Evolutionary conservation across 2,113 vertebrate genomes (phyloP).

Genomic region (Coregonus clupeaformis): DNA sequence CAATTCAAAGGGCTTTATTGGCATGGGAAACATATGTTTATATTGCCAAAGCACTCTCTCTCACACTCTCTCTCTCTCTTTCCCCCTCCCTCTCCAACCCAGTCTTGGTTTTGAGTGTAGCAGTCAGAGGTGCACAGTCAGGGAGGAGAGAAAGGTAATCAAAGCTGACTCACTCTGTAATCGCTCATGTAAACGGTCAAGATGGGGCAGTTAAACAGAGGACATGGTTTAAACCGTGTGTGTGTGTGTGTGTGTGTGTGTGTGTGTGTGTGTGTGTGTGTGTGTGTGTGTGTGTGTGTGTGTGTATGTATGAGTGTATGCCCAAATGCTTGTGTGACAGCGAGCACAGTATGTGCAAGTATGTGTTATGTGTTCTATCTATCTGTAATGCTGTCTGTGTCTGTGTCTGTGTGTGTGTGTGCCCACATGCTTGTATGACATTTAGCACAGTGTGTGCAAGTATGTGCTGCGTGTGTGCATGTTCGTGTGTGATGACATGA

Average conservation of each 20-base stretch:
- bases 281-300: neutral
- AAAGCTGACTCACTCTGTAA: conserved; percentile 6
- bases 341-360: too few species aligned
- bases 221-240: neutral
- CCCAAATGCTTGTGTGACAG: neutral
- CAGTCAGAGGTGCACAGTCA: conserved; percentile 7
- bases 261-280: neutral
- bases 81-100: neutral
- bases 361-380: too few species aligned
- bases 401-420: too few species aligned
- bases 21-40: too few species aligned
- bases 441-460: neutral
- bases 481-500: neutral
- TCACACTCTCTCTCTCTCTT: too few species aligned
- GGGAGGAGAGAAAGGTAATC: neutral
- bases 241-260: neutral
- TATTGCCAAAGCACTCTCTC: too few species aligned
- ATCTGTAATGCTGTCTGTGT: too few species aligned
- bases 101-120: neutral
- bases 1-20: too few species aligned
- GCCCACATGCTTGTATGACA: too few species aligned
- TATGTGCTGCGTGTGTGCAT: neutral
- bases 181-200: neutral
- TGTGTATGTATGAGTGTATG: neutral
- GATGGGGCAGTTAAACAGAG: neutral